Evolutionary conservation across 2,113 vertebrate genomes (phyloP).

Genomic region (Myiozetetes cayanensis): DNA sequence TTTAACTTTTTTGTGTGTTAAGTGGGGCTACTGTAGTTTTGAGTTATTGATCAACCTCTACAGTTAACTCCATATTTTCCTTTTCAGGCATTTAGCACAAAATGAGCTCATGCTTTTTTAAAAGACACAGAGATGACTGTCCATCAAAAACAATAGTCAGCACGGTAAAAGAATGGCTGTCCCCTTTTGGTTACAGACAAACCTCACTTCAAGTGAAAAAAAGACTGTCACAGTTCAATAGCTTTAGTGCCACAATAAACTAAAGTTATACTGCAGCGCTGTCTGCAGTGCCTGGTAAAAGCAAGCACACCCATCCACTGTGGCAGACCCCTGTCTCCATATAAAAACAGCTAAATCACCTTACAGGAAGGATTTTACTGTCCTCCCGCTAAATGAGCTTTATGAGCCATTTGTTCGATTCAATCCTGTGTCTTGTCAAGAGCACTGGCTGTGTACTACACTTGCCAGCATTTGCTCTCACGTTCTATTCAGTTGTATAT

Average conservation of each 20-base stretch:
- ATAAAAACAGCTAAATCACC: slow-evolving; percentile 44
- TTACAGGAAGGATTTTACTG: slow-evolving; percentile 59
- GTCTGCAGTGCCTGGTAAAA: slow-evolving; percentile 47
- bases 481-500: slow-evolving; percentile 36
- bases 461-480: slow-evolving; percentile 53
- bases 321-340: slow-evolving; percentile 8
- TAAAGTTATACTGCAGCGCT: slow-evolving; percentile 6
- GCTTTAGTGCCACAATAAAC: slow-evolving; percentile 55
- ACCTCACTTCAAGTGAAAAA: background rate
- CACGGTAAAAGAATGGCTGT: background rate
- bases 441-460: background rate
- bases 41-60: background rate
- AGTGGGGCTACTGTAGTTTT: background rate
- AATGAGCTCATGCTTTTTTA: background rate
- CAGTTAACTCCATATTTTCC: background rate
- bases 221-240: background rate
- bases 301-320: background rate
- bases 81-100: background rate
- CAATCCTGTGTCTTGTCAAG: slow-evolving; percentile 44
- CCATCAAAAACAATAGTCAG: background rate
- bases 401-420: slow-evolving; percentile 57
- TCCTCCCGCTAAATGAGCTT: slow-evolving; percentile 44
- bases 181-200: background rate
- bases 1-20: background rate
- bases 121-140: background rate